Conservation (phyloP, 2,113 vertebrate genomes). For the Larimichthys polyactis region DNA sequence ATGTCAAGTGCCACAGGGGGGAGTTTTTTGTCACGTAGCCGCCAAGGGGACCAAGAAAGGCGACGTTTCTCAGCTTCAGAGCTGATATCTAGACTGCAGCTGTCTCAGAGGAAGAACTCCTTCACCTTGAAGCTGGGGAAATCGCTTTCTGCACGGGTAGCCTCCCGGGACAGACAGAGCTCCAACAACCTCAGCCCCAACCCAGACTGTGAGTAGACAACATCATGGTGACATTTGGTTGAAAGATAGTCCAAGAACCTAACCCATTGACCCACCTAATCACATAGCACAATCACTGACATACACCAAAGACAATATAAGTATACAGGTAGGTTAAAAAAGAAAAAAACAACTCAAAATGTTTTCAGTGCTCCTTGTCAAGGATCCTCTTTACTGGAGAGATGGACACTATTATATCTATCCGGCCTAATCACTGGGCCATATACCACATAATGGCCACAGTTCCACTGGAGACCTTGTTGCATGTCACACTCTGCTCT, state of each 20-base stretch:
- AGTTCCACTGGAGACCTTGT: too few relatives aligned
- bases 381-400: not conserved
- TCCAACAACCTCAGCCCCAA: conserved; percentile 72
- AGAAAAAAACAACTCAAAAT: not conserved
- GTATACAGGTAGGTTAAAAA: too few relatives aligned
- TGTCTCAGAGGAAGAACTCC: conserved; percentile 87
- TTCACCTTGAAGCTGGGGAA: conserved; percentile 89
- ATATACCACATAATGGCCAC: too few relatives aligned
- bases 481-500: too few relatives aligned
- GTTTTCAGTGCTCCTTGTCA: not conserved
- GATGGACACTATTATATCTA: not conserved
- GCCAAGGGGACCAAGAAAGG: conserved; percentile 84
- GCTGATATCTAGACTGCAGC: conserved; percentile 90
- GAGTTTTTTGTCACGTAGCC: conserved; percentile 48
- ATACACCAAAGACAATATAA: not conserved
- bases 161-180: conserved; percentile 78
- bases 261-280: too few relatives aligned
- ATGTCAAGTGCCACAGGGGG: conserved; percentile 29
- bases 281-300: not conserved
- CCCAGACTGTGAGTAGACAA: conserved; percentile 79
- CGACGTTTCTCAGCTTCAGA: conserved; percentile 93
- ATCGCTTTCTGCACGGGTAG: conserved; percentile 85
- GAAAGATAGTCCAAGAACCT: not conserved
- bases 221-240: not conserved
- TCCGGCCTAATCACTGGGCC: too few relatives aligned